Base-by-base conservation (phyloP, 2,113 vertebrate genomes). In the Anoura caudifer region DNA sequence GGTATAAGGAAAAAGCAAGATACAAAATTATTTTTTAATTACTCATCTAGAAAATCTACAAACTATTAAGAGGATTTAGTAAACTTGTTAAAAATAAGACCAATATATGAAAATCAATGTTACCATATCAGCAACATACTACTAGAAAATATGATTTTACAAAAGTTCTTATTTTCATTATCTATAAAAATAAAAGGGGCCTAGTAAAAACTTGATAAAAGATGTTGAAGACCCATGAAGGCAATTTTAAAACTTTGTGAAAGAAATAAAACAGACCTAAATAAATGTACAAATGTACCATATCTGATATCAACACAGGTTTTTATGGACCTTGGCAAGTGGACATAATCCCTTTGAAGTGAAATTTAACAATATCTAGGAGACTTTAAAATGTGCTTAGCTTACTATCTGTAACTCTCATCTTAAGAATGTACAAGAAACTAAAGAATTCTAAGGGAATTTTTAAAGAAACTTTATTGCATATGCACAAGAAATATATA, bases 371-470 rank as follows among this genome's bases (percentile, higher is more conserved):
- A 69, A 22, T 26, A 80, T 75, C 56, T 79, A 43, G 26, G 36
- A 76, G 36, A 79, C 33, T 93, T 90, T 95, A 70, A 81, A 65
- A 91, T 88, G n/a, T 80, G n/a, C 65, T 80, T 90, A 65, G 22
- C 10, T 7, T 75, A 72, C 38, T 5, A 83, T 61, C 36, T 85
- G 24, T 31, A 73, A 63, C 83, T 83, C n/a, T 5, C 7, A 24
- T 54, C 36, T 15, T 38, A 89, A 92, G 5, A 47, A 73, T 73
- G 50, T 88, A n/a, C 6, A 54, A 20, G 56, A 63, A 85, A 92
- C 80, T n/a, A 85, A 15, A 41, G 14, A 52, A 84, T 92, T 65
- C 43, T 50, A 63, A n/a, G 26, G 43, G 20, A 17, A 85, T 63
- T 36, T 31, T 83, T 73, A 43, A 28, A 67, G 52, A 87, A 76